phyloP scores from a whole-genome alignment of 2,888 invertebrate species.

The Callimorpha dominula region DNA sequence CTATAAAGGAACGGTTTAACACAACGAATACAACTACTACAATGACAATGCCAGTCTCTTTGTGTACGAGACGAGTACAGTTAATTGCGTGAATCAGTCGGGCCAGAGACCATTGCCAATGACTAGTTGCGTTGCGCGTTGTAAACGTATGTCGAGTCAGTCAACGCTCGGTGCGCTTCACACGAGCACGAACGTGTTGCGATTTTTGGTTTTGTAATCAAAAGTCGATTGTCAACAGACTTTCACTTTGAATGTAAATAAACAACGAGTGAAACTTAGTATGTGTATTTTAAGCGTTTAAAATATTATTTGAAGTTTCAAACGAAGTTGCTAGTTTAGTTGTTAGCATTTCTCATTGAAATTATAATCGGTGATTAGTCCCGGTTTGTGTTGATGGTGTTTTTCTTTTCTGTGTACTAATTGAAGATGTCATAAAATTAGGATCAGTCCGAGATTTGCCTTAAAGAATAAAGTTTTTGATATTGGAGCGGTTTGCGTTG shows the following conservation, averaged over 20 bases:
- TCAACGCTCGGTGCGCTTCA: conserved; percentile 34
- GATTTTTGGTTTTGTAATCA: conserved; percentile 14
- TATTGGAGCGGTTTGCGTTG: conserved; percentile 25
- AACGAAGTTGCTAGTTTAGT: background rate
- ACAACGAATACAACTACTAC: conserved; percentile 28
- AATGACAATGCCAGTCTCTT: conserved; percentile 41
- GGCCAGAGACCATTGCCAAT: conserved; percentile 29
- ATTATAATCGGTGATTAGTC: conserved; percentile 30
- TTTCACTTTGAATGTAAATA: conserved; percentile 46
- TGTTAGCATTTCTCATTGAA: background rate
- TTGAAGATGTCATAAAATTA: conserved; percentile 41
- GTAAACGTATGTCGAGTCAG: conserved; percentile 23
- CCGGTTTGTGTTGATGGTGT: conserved; percentile 29
- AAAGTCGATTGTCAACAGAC: conserved; percentile 44
- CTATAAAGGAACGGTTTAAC: background rate
- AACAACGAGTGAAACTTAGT: conserved; percentile 22
- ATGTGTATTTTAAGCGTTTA: background rate
- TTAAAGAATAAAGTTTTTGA: conserved; percentile 24
- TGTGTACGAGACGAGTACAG: conserved; percentile 30
- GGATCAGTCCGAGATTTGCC: conserved; percentile 27
- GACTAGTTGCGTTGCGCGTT: conserved; percentile 1
- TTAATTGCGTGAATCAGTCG: conserved; percentile 50
- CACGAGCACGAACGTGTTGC: conserved; percentile 21
- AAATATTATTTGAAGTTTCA: conserved; percentile 2
- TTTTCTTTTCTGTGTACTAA: conserved; percentile 35